Evolutionary conservation across 1,140 invertebrate genomes (phyloP).

Genomic region (Goniozus legneri): DNA sequence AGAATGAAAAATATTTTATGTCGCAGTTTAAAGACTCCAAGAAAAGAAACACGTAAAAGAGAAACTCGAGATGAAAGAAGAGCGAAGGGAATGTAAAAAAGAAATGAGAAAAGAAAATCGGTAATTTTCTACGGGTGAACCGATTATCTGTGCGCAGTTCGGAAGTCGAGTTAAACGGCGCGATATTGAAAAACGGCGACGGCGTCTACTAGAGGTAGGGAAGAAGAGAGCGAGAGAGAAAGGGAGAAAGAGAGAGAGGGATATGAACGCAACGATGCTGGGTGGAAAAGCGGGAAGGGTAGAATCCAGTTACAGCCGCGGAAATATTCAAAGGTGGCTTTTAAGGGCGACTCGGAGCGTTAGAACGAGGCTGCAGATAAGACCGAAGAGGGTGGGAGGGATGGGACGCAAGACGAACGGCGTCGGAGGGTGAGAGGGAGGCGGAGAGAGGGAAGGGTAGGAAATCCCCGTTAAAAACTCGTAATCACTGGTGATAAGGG

Average conservation of each 20-base stretch:
- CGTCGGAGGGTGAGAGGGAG: constrained; percentile 9
- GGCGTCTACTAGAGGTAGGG: constrained; percentile 1
- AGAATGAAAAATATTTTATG: too few relatives aligned
- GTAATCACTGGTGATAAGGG: constrained; percentile 41
- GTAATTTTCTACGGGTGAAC: not conserved
- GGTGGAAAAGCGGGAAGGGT: constrained; percentile 8
- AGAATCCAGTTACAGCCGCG: constrained; percentile 19
- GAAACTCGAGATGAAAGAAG: not conserved
- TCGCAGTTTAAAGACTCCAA: too few relatives aligned
- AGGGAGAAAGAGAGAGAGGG: not conserved
- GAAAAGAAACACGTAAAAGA: too few relatives aligned
- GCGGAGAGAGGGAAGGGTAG: too few relatives aligned
- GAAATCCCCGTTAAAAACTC: constrained; percentile 38
- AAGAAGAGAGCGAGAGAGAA: not conserved
- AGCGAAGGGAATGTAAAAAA: not conserved
- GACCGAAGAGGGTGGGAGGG: too few relatives aligned
- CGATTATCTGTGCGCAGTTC: not conserved
- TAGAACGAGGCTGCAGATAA: too few relatives aligned
- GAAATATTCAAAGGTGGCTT: constrained; percentile 14
- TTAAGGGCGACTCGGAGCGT: constrained; percentile 1
- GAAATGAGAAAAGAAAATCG: not conserved
- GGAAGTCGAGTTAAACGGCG: too few relatives aligned
- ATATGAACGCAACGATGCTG: not conserved
- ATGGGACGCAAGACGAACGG: constrained; percentile 12
- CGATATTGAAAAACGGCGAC: too few relatives aligned